Evolutionary conservation across 2,113 vertebrate species (phyloP).

Genomic region (Perognathus longimembris): DNA sequence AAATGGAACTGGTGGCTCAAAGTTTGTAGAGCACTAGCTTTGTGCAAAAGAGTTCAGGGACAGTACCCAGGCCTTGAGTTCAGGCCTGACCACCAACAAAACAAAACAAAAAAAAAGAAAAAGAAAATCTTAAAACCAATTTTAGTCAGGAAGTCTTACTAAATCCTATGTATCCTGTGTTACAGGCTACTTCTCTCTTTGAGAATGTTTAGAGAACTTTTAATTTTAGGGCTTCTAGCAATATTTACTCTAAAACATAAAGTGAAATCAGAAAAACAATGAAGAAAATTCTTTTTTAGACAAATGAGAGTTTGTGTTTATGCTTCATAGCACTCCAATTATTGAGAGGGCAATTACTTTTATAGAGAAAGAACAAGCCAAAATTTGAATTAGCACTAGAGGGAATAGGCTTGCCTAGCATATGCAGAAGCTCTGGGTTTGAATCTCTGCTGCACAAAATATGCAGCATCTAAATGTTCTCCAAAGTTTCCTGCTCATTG

Average conservation of each 20-base stretch:
- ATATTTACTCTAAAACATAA: conserved; percentile 29
- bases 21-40: too few relatives aligned
- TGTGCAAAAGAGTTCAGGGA: too few relatives aligned
- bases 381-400: conserved; percentile 46
- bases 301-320: conserved; percentile 32
- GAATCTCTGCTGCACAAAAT: not conserved
- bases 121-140: not conserved
- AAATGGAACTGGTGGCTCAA: too few relatives aligned
- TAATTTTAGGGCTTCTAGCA: conserved; percentile 14
- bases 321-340: conserved; percentile 14
- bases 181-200: not conserved
- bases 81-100: too few relatives aligned
- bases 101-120: conserved; percentile 11
- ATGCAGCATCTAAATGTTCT: not conserved
- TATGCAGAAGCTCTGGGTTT: not conserved
- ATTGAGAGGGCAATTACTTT: not conserved
- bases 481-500: conserved; percentile 13
- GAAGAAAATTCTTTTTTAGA: conserved; percentile 5
- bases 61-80: too few relatives aligned
- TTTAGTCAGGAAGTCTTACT: conserved; percentile 58
- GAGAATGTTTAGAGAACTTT: not conserved
- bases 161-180: not conserved
- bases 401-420: not conserved
- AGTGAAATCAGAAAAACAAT: conserved; percentile 40
- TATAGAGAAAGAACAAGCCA: conserved; percentile 31